Percentiles rank a stretch among this genome's conserved stretches.
Evolutionary conservation across 2,797 vertebrate genomes (phyloP).

Genomic region (Rhabdomys pumilio): DNA sequence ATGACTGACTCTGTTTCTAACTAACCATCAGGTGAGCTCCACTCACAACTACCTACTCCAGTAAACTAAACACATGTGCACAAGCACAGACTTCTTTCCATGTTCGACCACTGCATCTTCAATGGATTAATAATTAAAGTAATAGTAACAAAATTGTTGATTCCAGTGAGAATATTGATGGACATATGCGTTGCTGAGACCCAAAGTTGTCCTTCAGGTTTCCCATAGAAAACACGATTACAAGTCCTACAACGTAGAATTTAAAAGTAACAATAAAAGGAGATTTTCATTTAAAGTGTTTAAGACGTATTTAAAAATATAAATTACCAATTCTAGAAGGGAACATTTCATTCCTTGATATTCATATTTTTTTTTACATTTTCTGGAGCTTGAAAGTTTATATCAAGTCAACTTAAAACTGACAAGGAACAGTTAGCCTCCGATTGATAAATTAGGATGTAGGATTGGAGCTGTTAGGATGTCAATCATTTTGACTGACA

Average conservation of each 20-base stretch:
- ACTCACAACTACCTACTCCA: neutral
- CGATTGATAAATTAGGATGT: slow-evolving; percentile 66
- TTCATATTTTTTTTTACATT: slow-evolving; percentile 61
- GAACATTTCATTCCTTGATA: neutral
- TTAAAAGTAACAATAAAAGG: neutral
- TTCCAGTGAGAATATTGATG: neutral
- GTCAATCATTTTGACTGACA: slow-evolving; percentile 79
- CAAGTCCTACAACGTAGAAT: neutral
- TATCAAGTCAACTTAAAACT: slow-evolving; percentile 65
- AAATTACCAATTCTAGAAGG: slow-evolving; percentile 47
- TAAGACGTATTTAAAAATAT: slow-evolving; percentile 31
- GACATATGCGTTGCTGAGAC: neutral
- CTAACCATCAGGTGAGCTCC: neutral
- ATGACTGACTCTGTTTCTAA: neutral
- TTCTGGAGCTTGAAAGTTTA: slow-evolving; percentile 58
- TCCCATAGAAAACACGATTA: slow-evolving; percentile 10
- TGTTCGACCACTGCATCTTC: neutral
- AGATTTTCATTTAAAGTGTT: slow-evolving; percentile 58
- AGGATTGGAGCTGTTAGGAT: slow-evolving; percentile 64
- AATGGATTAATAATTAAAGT: neutral
- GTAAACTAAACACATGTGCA: neutral
- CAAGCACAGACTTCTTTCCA: neutral
- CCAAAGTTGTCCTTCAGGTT: neutral
- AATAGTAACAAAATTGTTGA: neutral
- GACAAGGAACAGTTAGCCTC: slow-evolving; percentile 56